Conservation (phyloP, 2,113 vertebrate genomes). For the Numida meleagris region DNA sequence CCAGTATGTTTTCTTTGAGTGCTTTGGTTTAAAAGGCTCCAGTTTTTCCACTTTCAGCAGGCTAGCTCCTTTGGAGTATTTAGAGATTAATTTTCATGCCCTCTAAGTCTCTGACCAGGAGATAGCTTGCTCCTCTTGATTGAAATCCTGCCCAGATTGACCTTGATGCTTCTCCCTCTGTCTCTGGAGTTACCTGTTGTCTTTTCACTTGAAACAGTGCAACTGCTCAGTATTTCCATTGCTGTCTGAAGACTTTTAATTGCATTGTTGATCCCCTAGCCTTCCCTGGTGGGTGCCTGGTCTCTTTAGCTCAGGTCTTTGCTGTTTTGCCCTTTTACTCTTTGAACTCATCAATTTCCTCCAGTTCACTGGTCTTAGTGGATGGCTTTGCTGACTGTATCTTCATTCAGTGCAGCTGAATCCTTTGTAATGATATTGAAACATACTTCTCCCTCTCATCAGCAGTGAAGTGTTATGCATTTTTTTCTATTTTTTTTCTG, state of each 20-base stretch:
- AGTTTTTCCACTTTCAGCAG: background rate
- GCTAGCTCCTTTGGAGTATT: background rate
- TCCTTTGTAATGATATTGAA: background rate
- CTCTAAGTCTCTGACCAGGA: background rate
- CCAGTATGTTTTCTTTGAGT: background rate
- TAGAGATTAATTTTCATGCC: background rate
- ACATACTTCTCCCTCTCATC: background rate
- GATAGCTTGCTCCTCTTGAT: background rate
- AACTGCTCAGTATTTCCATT: constrained; percentile 30
- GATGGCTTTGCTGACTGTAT: background rate
- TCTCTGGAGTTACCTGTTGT: background rate
- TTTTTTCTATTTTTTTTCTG: too few relatives aligned
- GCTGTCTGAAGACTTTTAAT: constrained; percentile 2
- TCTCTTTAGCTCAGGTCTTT: background rate
- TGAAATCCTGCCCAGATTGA: constrained; percentile 6
- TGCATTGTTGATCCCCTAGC: background rate
- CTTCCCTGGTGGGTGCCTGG: background rate
- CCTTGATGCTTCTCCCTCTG: background rate
- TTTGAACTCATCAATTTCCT: background rate
- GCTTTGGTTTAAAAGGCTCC: background rate
- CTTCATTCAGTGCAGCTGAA: background rate
- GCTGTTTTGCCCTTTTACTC: background rate
- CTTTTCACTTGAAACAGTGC: background rate
- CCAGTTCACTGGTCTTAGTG: background rate
- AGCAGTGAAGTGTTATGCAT: background rate